Base-by-base conservation (phyloP, 2,888 invertebrate species). In the Serrognathus titanus region DNA sequence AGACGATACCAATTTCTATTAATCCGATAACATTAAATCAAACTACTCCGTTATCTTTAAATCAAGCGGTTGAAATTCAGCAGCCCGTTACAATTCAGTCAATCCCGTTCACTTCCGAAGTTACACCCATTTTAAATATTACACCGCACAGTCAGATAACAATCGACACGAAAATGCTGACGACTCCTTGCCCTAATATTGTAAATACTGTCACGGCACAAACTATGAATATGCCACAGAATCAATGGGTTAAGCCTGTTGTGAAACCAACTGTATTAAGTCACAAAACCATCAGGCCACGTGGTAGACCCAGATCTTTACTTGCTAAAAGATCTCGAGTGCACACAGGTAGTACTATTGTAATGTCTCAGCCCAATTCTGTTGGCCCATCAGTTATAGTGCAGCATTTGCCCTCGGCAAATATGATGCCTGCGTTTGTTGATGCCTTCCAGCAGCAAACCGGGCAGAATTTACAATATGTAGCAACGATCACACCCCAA, bases 401-500 rank as follows among this genome's bases (percentile, higher is more conserved):
- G 1, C 89, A 89, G 70, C 88, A 87, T 67, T 63, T 77, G 47
- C 74, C 75, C 40, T 70, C 74, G 13, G 75, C 79, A 46, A 81
- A 79, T 67, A 77, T 82, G 53, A 78, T 82, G 50, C 81, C 85
- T 2, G 85, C 86, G 1, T 88, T 87, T 74, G 85, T 88, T 2
- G 87, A 88, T 69, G 82, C 86, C 0, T 80, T 87, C 63, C 87
- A 87, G 49, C 88, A 87, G 67, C 85, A 86, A 63, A 83, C 86
- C 54, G 84, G 84, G 56, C 87, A 87, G 71, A 87, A 87, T 70
- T 80, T 90, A 75, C 91, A 91, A 68, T 91, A 90, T 67, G 86
- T 91, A 46, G 85, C 90, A 8, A 85, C 89, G 0, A 83, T 87
- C 58, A 82, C 84, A 0, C 85, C 86, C 5, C 67, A 66, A 51